Percentiles rank a stretch among this genome's conserved stretches.
phyloP scores from a whole-genome alignment of 1,140 invertebrate species.

The Polyergus mexicanus region DNA sequence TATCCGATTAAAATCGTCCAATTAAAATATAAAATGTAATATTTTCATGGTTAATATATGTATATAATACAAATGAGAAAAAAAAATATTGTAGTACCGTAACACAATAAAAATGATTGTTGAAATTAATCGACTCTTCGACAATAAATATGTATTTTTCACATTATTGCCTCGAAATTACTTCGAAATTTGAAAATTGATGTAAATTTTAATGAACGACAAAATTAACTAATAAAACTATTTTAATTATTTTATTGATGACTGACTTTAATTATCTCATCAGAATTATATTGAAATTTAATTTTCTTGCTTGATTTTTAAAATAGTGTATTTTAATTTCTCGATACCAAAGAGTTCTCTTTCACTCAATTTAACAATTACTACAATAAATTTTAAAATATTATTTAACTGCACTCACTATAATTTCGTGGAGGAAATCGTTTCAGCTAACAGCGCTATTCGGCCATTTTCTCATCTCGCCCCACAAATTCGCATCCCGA shows the following conservation, averaged over 20 bases:
- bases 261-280: not conserved
- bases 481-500: not conserved
- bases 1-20: not conserved
- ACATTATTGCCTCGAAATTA: not conserved
- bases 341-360: not conserved
- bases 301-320: not conserved
- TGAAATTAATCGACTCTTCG: not conserved
- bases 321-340: constrained; percentile 6
- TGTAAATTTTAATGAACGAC: not conserved
- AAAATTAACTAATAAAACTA: constrained; percentile 11
- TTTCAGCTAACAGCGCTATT: too few species aligned
- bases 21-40: not conserved
- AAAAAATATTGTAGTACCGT: constrained; percentile 14
- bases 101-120: constrained; percentile 12
- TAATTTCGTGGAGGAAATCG: not conserved
- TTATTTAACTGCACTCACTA: constrained; percentile 16
- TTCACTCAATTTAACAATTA: constrained; percentile 4
- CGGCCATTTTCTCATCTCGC: not conserved
- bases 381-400: constrained; percentile 5
- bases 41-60: not conserved
- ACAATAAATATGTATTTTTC: not conserved
- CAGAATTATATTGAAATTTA: constrained; percentile 14
- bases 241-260: constrained; percentile 10
- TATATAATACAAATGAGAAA: not conserved
- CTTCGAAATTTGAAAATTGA: constrained; percentile 10